Percentiles rank a stretch among this genome's conserved stretches.
Evolutionary conservation across 2,113 vertebrate genomes (phyloP).

Genomic region (Candoia aspera): DNA sequence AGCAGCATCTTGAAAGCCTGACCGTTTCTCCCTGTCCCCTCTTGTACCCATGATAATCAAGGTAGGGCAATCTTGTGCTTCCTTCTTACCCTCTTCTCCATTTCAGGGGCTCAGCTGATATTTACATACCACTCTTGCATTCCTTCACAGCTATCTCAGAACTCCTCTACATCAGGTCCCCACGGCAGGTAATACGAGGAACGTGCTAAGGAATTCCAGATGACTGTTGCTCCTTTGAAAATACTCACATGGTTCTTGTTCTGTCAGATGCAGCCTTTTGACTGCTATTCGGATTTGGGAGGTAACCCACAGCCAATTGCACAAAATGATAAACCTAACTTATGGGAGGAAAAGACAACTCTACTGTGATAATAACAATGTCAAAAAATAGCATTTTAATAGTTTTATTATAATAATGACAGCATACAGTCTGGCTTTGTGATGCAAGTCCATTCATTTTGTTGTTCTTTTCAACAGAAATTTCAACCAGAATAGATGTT

Average conservation of each 20-base stretch:
- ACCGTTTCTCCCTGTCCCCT: no score
- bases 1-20: no score
- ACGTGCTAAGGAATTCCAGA: no score
- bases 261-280: neutral
- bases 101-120: no score
- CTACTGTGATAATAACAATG: slow-evolving; percentile 12
- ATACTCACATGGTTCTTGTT: neutral
- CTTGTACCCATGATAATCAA: no score
- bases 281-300: neutral
- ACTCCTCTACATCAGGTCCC: no score
- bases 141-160: no score
- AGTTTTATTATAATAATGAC: slow-evolving; percentile 51
- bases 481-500: slow-evolving; percentile 38
- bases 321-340: neutral
- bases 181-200: no score
- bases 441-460: slow-evolving; percentile 23
- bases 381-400: slow-evolving; percentile 27
- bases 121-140: no score
- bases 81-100: neutral
- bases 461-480: slow-evolving; percentile 52
- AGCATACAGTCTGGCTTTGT: slow-evolving; percentile 41
- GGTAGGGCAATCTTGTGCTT: neutral
- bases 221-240: neutral
- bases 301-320: neutral
- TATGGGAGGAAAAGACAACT: no score